Evolutionary conservation across 2,888 invertebrate genomes (phyloP), one percentile per base, ranked within the genome.

Genomic region (Merodon equestris): DNA sequence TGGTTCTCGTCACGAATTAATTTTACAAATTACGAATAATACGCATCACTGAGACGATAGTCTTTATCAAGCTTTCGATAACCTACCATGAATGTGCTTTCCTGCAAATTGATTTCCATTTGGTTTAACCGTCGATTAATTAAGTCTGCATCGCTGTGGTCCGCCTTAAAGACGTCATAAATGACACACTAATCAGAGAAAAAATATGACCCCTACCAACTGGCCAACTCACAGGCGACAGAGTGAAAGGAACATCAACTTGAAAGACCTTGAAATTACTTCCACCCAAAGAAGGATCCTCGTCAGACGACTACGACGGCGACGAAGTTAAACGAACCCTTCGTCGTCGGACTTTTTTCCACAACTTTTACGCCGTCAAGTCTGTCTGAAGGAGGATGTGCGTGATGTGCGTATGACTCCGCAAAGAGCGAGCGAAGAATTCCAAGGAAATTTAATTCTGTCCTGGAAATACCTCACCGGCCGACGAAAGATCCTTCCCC

Each of bases 91-190:
- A 66, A 66, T 66, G 56, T 56, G 47, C 66, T 66, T 48, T 56
- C 47, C 44, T 17, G 27, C 56, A 48, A 66, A 66, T 66, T 66
- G 66, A 56, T 48, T 56, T 48, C 48, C 27, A 66, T 56, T 66
- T 54, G 48, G 56, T 56, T 56, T 56, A 36, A 9, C 45, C 15
- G 56, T 19, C 56, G 40, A 66, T 66, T 66, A 56, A 56, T 56
- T 66, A 56, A 47, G 56, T 56, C 51, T 56, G 56, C 9, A 15
- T 56, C n/a, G 40, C 44, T 13, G 53, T 44, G 50, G 50, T 51
- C 40, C 47, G 48, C 66, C 56, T 48, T 54, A 36, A 44, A 38
- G 10, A n/a, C 63, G 44, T 45, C 53, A 48, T 56, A 56, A 66
- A 48, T 27, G 66, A 40, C 66, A 66, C 44, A 66, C 53, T 53